Evolutionary conservation across 2,113 vertebrate genomes (phyloP).

Genomic region (Circaetus cinerascens): DNA sequence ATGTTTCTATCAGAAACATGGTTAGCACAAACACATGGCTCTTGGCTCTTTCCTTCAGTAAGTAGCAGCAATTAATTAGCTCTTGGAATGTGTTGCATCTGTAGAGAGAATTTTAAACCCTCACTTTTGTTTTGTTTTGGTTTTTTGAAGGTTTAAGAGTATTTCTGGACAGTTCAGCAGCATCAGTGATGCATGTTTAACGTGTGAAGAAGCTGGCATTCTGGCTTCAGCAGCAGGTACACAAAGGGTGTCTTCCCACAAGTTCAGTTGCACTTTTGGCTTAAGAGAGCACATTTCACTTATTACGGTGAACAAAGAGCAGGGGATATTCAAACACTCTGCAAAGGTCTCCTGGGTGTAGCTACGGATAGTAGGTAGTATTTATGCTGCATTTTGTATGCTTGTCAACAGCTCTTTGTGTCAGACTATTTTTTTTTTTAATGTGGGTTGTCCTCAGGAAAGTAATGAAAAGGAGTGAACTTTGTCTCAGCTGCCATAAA

Average conservation of each 20-base stretch:
- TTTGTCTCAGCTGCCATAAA: slow-evolving; percentile 32
- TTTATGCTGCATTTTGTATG: slow-evolving; percentile 35
- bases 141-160: neutral
- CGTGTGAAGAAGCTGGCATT: neutral
- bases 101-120: neutral
- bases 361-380: neutral
- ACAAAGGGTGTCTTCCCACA: neutral
- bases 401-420: slow-evolving; percentile 41
- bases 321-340: neutral
- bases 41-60: neutral
- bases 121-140: neutral
- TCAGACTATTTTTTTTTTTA: neutral
- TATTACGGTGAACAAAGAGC: neutral
- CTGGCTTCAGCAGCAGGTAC: neutral
- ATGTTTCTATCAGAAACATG: neutral
- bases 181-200: neutral
- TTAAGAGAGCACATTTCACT: neutral
- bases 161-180: neutral
- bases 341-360: neutral
- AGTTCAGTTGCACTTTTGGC: neutral
- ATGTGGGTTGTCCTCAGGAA: slow-evolving; percentile 6
- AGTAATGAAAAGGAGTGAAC: neutral
- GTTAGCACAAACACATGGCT: slow-evolving; percentile 1
- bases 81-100: neutral
- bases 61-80: neutral